Evolutionary conservation across 92 coral and sea anemone species (phyloP).

Genomic region (Bergia sp.): DNA sequence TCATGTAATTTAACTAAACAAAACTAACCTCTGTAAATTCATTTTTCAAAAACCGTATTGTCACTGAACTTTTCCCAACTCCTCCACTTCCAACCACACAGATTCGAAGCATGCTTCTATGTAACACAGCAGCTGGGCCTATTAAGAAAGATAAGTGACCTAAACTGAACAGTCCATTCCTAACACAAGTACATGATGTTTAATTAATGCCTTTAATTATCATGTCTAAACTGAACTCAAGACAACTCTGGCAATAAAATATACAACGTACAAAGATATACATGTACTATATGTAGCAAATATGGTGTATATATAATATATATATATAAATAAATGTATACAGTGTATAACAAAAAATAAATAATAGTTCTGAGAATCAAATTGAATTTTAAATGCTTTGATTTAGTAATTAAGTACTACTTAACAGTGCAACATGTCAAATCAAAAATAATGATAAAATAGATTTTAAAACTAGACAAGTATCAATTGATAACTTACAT

Average conservation of each 20-base stretch:
- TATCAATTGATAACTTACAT: too few species aligned
- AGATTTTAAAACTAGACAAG: too few species aligned
- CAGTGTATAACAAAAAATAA: too few species aligned
- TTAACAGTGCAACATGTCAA: too few species aligned
- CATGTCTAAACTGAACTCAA: background rate
- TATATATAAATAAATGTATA: too few species aligned
- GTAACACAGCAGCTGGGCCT: conserved; percentile 6
- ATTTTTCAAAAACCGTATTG: conserved; percentile 93
- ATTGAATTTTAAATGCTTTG: too few species aligned
- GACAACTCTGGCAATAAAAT: background rate
- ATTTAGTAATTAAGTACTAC: too few species aligned
- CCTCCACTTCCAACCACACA: conserved; percentile 99
- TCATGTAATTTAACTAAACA: background rate
- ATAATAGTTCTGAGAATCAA: too few species aligned
- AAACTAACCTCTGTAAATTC: conserved; percentile 93
- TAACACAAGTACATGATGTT: background rate
- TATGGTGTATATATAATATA: too few species aligned
- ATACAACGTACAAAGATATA: background rate
- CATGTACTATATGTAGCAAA: background rate
- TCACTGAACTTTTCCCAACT: conserved; percentile 96
- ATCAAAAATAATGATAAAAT: too few species aligned
- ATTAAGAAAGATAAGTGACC: background rate
- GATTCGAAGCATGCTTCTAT: conserved; percentile 78
- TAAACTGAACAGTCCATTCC: background rate
- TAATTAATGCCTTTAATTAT: background rate